These are phyloP conservation scores for Protonibea diacanthus DNA, from an alignment of 2,797 vertebrate genomes.

Conservation along the genomic window DNA sequence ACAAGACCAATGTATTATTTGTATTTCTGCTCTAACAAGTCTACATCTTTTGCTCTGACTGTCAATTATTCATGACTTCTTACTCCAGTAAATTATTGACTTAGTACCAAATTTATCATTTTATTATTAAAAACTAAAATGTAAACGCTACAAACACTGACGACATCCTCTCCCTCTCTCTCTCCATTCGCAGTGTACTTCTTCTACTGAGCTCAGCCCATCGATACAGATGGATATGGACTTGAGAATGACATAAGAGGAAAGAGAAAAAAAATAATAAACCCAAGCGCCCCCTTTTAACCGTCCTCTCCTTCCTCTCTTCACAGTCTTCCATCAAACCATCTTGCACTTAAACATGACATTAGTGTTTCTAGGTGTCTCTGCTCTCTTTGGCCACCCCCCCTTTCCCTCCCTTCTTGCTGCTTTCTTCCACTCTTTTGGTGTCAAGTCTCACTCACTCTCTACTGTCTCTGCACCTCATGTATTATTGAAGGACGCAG, in stretches of 20 bases:
- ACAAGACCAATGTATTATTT: not conserved
- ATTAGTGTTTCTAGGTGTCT: constrained; percentile 70
- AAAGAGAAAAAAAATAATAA: constrained; percentile 67
- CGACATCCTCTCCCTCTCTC: constrained; percentile 35
- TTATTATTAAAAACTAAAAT: constrained; percentile 3
- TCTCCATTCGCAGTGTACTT: constrained; percentile 83
- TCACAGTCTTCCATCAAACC: constrained; percentile 78
- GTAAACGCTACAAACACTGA: constrained; percentile 26
- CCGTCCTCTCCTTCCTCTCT: constrained; percentile 69
- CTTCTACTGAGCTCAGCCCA: constrained; percentile 83
- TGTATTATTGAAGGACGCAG: constrained; percentile 76
- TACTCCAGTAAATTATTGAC: constrained; percentile 47
- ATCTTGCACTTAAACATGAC: constrained; percentile 76
- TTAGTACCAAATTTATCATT: not conserved
- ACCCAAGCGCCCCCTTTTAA: constrained; percentile 58
- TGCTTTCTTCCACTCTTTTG: constrained; percentile 61
- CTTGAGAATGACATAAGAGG: constrained; percentile 71
- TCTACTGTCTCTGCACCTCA: constrained; percentile 70
- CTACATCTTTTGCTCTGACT: constrained; percentile 20
- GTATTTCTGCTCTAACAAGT: constrained; percentile 11
- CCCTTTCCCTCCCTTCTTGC: constrained; percentile 49
- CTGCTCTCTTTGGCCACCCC: constrained; percentile 44
- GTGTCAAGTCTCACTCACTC: constrained; percentile 58
- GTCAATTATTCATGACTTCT: constrained; percentile 32
- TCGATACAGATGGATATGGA: constrained; percentile 68